A percentile compares a stretch with the other conserved stretches of the same genome.
Evolutionary conservation across 2,113 vertebrate species (phyloP).

Genomic region (Actenoides lindsayi): DNA sequence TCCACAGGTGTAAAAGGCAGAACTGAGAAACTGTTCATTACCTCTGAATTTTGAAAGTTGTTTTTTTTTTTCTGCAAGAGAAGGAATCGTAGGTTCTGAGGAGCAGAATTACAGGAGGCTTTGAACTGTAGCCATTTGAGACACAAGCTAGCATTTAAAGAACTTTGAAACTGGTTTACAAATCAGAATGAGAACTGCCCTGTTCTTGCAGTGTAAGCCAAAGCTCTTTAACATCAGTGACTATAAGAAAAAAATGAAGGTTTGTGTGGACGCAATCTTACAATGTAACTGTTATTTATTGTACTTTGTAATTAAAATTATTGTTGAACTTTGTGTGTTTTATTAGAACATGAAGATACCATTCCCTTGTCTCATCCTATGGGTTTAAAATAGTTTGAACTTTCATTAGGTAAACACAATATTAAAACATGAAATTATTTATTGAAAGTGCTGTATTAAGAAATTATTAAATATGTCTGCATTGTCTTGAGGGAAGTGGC

Average conservation of each 20-base stretch:
- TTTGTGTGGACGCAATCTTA: background rate
- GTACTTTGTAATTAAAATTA: background rate
- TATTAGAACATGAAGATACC: background rate
- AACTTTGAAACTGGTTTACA: background rate
- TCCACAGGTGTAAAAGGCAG: background rate
- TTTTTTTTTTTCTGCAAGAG: background rate
- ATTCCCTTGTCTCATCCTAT: background rate
- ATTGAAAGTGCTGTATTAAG: background rate
- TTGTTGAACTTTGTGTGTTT: background rate
- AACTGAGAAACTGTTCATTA: background rate
- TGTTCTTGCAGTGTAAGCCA: background rate
- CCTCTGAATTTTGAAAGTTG: background rate
- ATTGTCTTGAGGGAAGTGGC: background rate
- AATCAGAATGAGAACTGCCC: background rate
- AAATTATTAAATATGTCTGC: background rate
- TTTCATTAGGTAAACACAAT: background rate
- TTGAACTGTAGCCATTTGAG: background rate
- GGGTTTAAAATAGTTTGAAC: background rate
- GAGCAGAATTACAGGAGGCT: background rate
- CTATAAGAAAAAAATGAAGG: background rate
- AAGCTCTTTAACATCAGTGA: background rate
- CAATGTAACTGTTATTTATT: background rate
- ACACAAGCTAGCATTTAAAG: background rate
- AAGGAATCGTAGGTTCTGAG: background rate
- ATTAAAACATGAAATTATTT: background rate